Percentiles rank a stretch among this genome's conserved stretches.
These are phyloP conservation scores for Drosophila santomea DNA, from an alignment of 1,140 invertebrate species.

Conservation along the genomic window DNA sequence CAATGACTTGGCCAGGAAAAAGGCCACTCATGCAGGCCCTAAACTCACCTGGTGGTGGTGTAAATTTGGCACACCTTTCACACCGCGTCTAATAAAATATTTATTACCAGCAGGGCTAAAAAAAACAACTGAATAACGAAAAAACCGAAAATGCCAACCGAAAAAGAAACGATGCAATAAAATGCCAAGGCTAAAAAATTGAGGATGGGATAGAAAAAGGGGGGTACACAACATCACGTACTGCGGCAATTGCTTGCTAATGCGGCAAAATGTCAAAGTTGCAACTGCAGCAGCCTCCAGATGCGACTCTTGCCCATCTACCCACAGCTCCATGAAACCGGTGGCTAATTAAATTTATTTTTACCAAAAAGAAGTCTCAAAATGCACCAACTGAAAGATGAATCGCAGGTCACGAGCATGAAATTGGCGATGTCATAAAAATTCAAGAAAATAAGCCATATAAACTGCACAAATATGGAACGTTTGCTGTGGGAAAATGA, in stretches of 20 bases:
- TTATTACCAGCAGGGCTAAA: conserved; percentile 52
- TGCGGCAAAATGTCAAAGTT: conserved; percentile 73
- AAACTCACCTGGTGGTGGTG: conserved; percentile 39
- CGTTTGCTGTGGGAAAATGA: conserved; percentile 58
- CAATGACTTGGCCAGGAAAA: conserved; percentile 45
- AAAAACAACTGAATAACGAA: conserved; percentile 32
- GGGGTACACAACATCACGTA: conserved; percentile 52
- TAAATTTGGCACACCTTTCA: conserved; percentile 63
- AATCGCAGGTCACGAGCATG: conserved; percentile 63
- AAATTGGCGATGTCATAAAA: conserved; percentile 40
- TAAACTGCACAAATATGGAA: conserved; percentile 11
- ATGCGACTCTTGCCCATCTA: neutral
- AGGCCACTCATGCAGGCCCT: conserved; percentile 27
- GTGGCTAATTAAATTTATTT: conserved; percentile 78
- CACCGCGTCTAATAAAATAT: conserved; percentile 70
- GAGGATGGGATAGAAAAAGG: neutral
- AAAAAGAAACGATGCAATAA: conserved; percentile 20
- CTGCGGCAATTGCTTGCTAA: conserved; percentile 56
- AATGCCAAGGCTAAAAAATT: conserved; percentile 18
- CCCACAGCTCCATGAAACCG: conserved; percentile 43
- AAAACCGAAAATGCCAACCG: conserved; percentile 15
- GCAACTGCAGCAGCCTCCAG: conserved; percentile 31
- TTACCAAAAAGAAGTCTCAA: conserved; percentile 28
- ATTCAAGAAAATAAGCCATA: conserved; percentile 10
- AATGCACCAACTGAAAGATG: conserved; percentile 56